A percentile compares a stretch with the other conserved stretches of the same genome.
These are phyloP conservation scores for Crossoptilon crossoptilon DNA, from an alignment of 2,797 vertebrate species.

Conservation along the genomic window DNA sequence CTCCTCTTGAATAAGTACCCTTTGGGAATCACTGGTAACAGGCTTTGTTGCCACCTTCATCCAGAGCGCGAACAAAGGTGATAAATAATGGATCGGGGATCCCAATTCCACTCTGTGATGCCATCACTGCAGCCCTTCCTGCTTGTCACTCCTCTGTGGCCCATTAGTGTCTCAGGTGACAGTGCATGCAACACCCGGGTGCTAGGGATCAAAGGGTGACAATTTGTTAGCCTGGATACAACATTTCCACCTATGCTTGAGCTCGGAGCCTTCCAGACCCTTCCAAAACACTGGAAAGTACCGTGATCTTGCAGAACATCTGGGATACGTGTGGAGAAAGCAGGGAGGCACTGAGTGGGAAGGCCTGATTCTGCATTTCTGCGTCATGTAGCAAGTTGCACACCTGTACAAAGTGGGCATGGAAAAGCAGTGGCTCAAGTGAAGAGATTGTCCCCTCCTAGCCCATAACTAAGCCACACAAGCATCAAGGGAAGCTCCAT, in stretches of 20 bases:
- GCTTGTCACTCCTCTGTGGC: background rate
- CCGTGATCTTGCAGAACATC: background rate
- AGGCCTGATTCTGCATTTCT: background rate
- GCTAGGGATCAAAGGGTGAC: background rate
- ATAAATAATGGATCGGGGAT: constrained; percentile 18
- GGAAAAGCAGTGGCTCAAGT: background rate
- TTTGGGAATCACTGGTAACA: constrained; percentile 44
- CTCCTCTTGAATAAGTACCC: constrained; percentile 56
- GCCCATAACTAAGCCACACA: background rate
- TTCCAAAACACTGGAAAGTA: background rate
- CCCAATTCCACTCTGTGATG: background rate
- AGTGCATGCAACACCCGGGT: background rate
- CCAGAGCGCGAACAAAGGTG: constrained; percentile 26
- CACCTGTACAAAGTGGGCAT: background rate
- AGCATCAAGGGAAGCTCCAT: background rate
- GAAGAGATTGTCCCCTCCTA: background rate
- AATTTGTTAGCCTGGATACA: background rate
- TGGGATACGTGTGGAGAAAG: background rate
- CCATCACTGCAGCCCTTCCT: background rate
- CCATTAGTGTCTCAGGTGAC: background rate
- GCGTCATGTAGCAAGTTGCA: background rate
- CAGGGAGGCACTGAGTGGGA: background rate
- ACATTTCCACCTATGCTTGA: background rate
- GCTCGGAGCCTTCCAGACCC: background rate
- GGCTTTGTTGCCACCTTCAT: constrained; percentile 52